These are phyloP conservation scores for Latrodectus hesperus DNA, from an alignment of 2,888 invertebrate species.

Conservation along the genomic window DNA sequence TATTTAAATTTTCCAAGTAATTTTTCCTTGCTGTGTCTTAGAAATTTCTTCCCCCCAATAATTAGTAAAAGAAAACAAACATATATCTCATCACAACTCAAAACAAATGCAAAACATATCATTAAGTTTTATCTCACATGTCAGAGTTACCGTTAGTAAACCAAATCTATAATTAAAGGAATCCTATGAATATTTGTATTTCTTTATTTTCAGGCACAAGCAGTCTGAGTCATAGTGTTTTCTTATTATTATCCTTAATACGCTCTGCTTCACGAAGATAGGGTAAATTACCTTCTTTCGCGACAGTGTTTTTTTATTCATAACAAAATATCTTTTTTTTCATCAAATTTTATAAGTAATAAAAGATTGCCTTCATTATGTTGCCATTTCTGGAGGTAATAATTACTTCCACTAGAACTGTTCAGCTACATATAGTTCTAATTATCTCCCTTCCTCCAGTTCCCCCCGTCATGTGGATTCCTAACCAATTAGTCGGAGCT, in stretches of 20 bases:
- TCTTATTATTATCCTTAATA: conserved; percentile 49
- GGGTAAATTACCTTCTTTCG: conserved; percentile 58
- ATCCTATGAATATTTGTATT: conserved; percentile 23
- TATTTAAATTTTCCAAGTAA: too few species aligned
- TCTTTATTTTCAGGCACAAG: conserved; percentile 16
- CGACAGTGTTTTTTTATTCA: conserved; percentile 10
- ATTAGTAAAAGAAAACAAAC: too few species aligned
- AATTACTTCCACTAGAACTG: conserved; percentile 58
- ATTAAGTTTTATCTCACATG: conserved; percentile 6
- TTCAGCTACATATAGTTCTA: conserved; percentile 46
- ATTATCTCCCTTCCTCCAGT: conserved; percentile 77
- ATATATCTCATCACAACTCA: not conserved
- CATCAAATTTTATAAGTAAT: conserved; percentile 16
- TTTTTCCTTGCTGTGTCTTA: too few species aligned
- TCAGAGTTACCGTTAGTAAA: not conserved
- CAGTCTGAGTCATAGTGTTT: not conserved
- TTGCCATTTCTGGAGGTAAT: conserved; percentile 56
- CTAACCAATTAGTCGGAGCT: conserved; percentile 88
- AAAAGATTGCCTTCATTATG: conserved; percentile 58
- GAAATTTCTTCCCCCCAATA: too few species aligned
- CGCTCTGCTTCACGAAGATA: conserved; percentile 27
- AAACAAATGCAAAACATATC: conserved; percentile 14
- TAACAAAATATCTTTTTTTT: conserved; percentile 28
- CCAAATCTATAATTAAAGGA: conserved; percentile 55
- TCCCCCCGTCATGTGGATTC: conserved; percentile 88